phyloP scores from a whole-genome alignment of 1,140 invertebrate genomes.

The Metaphire vulgaris region DNA sequence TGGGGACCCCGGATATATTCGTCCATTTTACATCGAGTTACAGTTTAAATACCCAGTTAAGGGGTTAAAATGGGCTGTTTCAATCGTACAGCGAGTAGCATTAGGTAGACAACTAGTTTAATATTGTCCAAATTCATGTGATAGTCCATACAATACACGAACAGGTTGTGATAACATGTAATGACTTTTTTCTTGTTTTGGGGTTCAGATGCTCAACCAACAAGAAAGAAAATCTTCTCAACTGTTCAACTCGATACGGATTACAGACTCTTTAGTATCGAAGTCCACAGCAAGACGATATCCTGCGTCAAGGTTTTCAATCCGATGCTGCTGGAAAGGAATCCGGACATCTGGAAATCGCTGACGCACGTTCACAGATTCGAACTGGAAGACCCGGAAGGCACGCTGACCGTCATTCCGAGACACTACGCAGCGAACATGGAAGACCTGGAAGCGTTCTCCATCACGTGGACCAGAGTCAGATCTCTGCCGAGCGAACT shows the following conservation, averaged over 20 bases:
- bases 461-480: slow-evolving; percentile 17
- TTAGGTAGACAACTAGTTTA: no score
- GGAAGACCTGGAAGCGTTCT: slow-evolving; percentile 8
- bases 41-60: no score
- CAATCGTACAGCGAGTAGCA: no score
- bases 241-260: slow-evolving; percentile 4
- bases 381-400: slow-evolving; percentile 21
- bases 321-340: slow-evolving; percentile 4
- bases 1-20: no score
- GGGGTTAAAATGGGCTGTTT: no score
- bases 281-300: background rate
- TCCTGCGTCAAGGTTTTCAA: slow-evolving; percentile 17
- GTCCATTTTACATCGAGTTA: no score
- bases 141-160: no score
- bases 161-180: no score
- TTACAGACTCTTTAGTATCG: slow-evolving; percentile 4
- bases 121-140: no score
- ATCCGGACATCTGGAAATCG: background rate
- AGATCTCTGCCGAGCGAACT: slow-evolving; percentile 3
- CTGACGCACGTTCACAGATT: slow-evolving; percentile 5
- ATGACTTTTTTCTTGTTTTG: no score
- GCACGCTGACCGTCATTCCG: slow-evolving; percentile 1
- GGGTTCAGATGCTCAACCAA: background rate
- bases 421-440: background rate
- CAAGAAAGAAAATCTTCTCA: slow-evolving; percentile 14